Percentiles rank a stretch among this genome's conserved stretches.
Conservation (phyloP, 2,113 vertebrate genomes). For the Procavia capensis region DNA sequence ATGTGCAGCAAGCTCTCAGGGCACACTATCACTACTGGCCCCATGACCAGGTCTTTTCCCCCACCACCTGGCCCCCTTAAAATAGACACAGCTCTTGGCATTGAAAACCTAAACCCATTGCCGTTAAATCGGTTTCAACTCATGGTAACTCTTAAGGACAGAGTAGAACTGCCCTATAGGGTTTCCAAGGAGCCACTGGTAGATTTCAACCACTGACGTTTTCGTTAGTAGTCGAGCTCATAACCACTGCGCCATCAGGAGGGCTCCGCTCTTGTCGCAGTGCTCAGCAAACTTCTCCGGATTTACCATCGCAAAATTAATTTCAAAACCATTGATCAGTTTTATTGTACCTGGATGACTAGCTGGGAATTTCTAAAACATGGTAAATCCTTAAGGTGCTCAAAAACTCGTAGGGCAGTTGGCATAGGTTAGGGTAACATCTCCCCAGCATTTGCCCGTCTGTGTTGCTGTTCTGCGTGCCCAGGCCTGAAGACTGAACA, state of each 20-base stretch:
- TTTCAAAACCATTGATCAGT: not conserved
- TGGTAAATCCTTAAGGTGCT: not conserved
- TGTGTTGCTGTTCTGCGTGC: not conserved
- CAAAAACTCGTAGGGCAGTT: not conserved
- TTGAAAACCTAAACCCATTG: too few relatives aligned
- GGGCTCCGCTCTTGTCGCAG: not conserved
- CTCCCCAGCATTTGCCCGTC: not conserved
- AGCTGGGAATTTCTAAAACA: not conserved
- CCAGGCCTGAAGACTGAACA: not conserved
- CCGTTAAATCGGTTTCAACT: too few relatives aligned
- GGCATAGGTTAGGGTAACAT: not conserved
- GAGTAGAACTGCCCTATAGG: too few relatives aligned
- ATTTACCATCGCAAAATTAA: not conserved
- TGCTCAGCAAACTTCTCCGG: not conserved
- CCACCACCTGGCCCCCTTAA: not conserved
- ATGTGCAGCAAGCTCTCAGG: not conserved
- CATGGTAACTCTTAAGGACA: too few relatives aligned
- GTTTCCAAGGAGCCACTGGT: too few relatives aligned
- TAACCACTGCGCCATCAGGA: too few relatives aligned
- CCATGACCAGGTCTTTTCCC: not conserved
- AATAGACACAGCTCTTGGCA: not conserved
- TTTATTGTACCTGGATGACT: not conserved
- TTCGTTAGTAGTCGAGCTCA: too few relatives aligned
- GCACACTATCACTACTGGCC: not conserved
- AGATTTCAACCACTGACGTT: too few relatives aligned